Conservation (phyloP, 2,888 invertebrate species). For the Punctoribates punctum region DNA sequence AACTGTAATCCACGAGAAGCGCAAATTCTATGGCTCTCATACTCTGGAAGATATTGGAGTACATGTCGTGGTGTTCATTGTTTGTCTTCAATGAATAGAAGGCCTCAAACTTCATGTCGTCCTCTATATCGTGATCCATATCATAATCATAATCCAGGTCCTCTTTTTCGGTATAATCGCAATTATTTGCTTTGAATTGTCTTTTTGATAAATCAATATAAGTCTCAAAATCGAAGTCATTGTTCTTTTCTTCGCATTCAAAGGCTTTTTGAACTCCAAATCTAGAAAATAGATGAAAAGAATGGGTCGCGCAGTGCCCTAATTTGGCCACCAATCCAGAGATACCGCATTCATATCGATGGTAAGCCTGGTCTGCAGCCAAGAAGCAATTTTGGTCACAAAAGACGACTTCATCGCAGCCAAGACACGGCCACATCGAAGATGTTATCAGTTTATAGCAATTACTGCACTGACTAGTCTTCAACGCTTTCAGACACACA, state of each 20-base stretch:
- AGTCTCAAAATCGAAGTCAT: not conserved
- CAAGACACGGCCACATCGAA: constrained; percentile 21
- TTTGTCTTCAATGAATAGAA: constrained; percentile 19
- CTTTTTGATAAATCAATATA: not conserved
- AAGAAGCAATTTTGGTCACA: constrained; percentile 27
- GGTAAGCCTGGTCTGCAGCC: not conserved
- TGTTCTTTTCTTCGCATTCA: not conserved
- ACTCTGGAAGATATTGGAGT: not conserved
- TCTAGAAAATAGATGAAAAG: constrained; percentile 12
- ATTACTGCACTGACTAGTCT: not conserved
- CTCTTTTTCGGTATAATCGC: too few relatives aligned
- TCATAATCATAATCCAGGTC: too few relatives aligned
- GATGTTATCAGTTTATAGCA: constrained; percentile 1
- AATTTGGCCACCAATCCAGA: not conserved
- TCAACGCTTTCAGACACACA: not conserved
- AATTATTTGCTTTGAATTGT: not conserved
- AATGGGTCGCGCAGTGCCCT: not conserved
- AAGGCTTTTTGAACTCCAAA: constrained; percentile 18
- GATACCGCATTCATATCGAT: constrained; percentile 34
- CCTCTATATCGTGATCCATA: not conserved
- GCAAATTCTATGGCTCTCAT: constrained; percentile 9
- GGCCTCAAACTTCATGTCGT: not conserved
- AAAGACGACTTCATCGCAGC: constrained; percentile 38
- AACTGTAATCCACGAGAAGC: not conserved
- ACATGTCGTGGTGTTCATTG: not conserved